phyloP scores from a whole-genome alignment of 1,140 invertebrate species.

The Caenorhabditis elegans region WBcel235 BX284602.5:14361001-14361500 shows the following conservation, averaged over 20 bases:
- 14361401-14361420: background rate
- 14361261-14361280: background rate
- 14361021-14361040: background rate
- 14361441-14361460: background rate
- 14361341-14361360: background rate
- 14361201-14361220: background rate
- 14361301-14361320: background rate
- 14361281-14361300: background rate
- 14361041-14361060: background rate
- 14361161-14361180: background rate
- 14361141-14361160: background rate
- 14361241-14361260: background rate
- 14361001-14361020: background rate
- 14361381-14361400: background rate
- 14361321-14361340: background rate
- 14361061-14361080: background rate
- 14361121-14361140: background rate
- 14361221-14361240: slow-evolving; percentile 12
- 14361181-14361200: background rate
- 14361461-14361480: too few relatives aligned
- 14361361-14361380: background rate
- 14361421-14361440: background rate
- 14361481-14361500: too few relatives aligned
- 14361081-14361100: background rate
- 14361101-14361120: background rate